A percentile compares a stretch with the other conserved stretches of the same genome.
Conservation (phyloP, 2,888 invertebrate species). For the Lasioglossum figueresi region DNA sequence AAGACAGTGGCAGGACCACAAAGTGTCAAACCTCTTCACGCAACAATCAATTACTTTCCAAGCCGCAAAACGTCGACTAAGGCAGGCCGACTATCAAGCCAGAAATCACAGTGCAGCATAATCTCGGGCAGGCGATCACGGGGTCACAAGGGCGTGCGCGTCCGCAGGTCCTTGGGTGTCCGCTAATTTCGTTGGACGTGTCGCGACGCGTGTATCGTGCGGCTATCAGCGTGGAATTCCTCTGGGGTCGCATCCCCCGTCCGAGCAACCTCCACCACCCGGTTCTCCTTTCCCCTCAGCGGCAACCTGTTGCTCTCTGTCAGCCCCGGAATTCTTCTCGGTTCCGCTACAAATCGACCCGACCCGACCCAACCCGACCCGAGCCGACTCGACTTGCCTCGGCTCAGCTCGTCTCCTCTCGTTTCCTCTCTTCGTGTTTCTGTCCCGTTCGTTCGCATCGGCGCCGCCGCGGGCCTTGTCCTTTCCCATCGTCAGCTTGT, state of each 20-base stretch:
- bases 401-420: slow-evolving; percentile 15
- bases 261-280: slow-evolving; percentile 22
- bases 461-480: slow-evolving; percentile 19
- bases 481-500: slow-evolving; percentile 17
- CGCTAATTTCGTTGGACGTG: slow-evolving; percentile 53
- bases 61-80: not conserved
- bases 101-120: not conserved
- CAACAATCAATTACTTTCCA: not conserved
- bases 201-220: slow-evolving; percentile 47
- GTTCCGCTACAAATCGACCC: slow-evolving; percentile 47
- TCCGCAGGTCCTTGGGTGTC: slow-evolving; percentile 27
- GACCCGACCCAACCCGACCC: not conserved
- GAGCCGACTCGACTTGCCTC: not conserved
- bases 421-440: not conserved
- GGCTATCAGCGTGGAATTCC: slow-evolving; percentile 56
- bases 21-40: not conserved
- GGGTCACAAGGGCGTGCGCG: not conserved
- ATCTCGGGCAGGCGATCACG: slow-evolving; percentile 4
- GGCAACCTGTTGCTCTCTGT: slow-evolving; percentile 67
- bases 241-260: slow-evolving; percentile 64
- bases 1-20: not conserved
- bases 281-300: not conserved
- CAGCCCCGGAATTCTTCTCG: slow-evolving; percentile 42
- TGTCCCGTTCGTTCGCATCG: not conserved
- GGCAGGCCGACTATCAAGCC: not conserved